Base-by-base conservation (phyloP, 2,113 vertebrate genomes). In the Microtus montanus region DNA sequence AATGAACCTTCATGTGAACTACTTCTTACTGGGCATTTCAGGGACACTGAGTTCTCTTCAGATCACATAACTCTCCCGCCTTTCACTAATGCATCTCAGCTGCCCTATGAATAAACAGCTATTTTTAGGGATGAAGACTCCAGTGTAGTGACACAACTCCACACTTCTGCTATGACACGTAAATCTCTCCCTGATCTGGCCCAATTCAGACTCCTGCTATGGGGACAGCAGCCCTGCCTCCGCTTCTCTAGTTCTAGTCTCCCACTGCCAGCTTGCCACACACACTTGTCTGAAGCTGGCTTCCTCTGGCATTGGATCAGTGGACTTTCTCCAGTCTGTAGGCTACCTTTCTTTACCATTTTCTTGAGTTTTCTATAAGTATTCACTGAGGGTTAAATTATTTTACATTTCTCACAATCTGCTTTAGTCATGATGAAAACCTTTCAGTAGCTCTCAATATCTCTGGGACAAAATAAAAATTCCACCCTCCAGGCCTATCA, bases 391-490 rank as follows among this genome's bases (percentile, higher is more conserved):
- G n/a, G 75, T 73, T 86, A 79, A 94, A 26, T 22, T 80, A 11
- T 64, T 71, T 91, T 54, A 33, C 79, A 93, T 61, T 52, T 58
- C 38, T 93, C 38, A 74, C 38, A 91, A 64, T 91, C 12, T 84
- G 28, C 78, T 83, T 79, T 6, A 87, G 26, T 87, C 15, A 33
- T 86, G 74, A n/a, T 61, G 44, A 87, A 83, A 96, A 87, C 52
- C 26, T 88, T 75, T 64, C 77, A 87, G 5, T n/a, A 47, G 14
- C 3, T 88, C 28, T 82, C 30, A 92, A 58, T 7, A 94, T 15
- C 19, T 54, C 92, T 75, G 90, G 47, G 30, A 94, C 44, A 73
- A 92, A 94, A 78, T 52, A 63, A 83, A 89, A 61, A 44, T 68
- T 10, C 12, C 20, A 80, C 17, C 20, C 11, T 87, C 35, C 54